phyloP scores from a whole-genome alignment of 1,140 invertebrate genomes.

The Drosophila bocki region DNA sequence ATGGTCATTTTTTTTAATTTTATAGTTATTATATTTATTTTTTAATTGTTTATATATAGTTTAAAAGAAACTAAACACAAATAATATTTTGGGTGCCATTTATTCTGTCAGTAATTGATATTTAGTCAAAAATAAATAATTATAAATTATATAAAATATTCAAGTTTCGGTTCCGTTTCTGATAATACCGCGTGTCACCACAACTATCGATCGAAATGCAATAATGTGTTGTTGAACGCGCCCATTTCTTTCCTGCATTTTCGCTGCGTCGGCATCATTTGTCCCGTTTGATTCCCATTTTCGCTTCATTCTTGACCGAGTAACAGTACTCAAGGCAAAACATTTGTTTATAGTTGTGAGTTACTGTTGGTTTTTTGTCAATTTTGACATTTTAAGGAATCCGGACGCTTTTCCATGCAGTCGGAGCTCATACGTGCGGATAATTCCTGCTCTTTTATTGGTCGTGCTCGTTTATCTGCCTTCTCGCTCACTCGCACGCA shows the following conservation, averaged over 20 bases:
- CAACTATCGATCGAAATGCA: not conserved
- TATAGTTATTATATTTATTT: too few species aligned
- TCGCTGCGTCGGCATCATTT: not conserved
- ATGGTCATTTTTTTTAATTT: too few species aligned
- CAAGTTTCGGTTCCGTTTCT: not conserved
- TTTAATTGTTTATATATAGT: too few species aligned
- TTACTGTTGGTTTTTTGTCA: too few species aligned
- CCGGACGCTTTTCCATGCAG: not conserved
- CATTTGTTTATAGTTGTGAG: not conserved
- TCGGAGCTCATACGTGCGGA: not conserved
- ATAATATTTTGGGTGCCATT: not conserved
- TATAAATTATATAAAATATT: not conserved
- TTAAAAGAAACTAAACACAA: not conserved
- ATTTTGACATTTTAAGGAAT: too few species aligned
- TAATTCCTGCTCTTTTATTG: constrained; percentile 16
- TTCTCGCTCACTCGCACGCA: constrained; percentile 18
- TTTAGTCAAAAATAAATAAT: not conserved
- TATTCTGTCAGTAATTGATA: not conserved
- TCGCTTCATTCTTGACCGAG: not conserved
- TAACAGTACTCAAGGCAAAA: not conserved
- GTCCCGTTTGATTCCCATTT: constrained; percentile 1
- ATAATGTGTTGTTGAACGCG: constrained; percentile 1
- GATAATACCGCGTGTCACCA: not conserved
- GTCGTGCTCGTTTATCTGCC: not conserved
- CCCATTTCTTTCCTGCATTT: not conserved